Evolutionary conservation across 2,888 invertebrate genomes (phyloP).

Genomic region (Theretra japonica): DNA sequence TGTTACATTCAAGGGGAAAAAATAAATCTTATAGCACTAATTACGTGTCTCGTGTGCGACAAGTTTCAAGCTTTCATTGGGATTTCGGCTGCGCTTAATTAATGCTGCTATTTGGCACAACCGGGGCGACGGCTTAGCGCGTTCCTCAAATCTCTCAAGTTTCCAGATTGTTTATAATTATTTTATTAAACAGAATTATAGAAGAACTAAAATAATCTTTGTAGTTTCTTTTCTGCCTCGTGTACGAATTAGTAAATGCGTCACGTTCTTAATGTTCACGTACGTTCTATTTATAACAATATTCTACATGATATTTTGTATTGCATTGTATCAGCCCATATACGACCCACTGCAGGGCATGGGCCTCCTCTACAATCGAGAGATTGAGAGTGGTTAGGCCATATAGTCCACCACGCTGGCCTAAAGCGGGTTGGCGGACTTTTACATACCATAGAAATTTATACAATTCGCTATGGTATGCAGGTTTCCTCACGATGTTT

Average conservation of each 20-base stretch:
- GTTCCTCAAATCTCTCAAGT: not conserved
- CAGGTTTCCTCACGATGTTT: too few relatives aligned
- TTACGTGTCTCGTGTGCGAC: not conserved
- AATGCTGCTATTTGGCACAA: not conserved
- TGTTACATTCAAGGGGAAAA: too few relatives aligned
- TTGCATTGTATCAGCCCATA: too few relatives aligned
- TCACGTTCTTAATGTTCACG: not conserved
- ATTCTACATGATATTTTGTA: too few relatives aligned
- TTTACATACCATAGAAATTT: too few relatives aligned
- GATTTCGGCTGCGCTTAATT: not conserved
- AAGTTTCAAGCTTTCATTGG: constrained; percentile 6
- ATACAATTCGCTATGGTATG: too few relatives aligned
- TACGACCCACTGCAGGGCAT: too few relatives aligned
- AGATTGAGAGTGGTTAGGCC: too few relatives aligned
- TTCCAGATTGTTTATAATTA: not conserved
- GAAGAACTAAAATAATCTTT: not conserved
- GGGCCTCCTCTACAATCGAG: too few relatives aligned
- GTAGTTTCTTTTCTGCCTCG: not conserved
- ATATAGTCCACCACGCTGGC: too few relatives aligned
- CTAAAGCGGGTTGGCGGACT: too few relatives aligned
- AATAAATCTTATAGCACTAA: not conserved
- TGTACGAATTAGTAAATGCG: not conserved
- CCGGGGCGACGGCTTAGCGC: not conserved
- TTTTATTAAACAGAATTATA: not conserved
- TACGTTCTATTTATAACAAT: not conserved